Evolutionary conservation across 2,113 vertebrate genomes (phyloP), one percentile per base, ranked within the genome.

Genomic region (Turnix velox): DNA sequence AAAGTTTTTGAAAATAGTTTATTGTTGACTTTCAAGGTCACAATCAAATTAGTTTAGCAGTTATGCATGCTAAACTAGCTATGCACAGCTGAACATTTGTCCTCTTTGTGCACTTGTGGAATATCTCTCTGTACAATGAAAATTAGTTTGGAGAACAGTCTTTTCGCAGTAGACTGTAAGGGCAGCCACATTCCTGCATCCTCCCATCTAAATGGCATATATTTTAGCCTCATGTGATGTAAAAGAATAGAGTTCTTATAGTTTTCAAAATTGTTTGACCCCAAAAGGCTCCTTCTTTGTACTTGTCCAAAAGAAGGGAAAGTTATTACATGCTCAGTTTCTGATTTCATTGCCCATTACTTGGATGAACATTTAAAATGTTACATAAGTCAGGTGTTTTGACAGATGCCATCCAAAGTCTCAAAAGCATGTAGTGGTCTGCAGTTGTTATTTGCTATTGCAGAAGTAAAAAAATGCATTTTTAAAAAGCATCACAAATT

Each of bases 301-400:
- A 69, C 39, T 94, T 46, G 68, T 82, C 63, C 35, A 84, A 80
- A 73, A 92, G 54, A 93, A 88, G 7, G 87, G 49, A 92, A 96
- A 95, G 94, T 86, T 65, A 94, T 90, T 95, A 93, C 33, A 93
- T 24, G 18, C 6, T 94, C 51, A 78, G 33, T 94, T 90, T 93
- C 90, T 96, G 81, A 95, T 86, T 96, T 94, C 76, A 96, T 90
- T 95, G 88, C 67, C 20, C 89, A 51, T 85, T 91, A 92, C 39
- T 73, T 81, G 72, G 59, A 92, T 90, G 65, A 95, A 76, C 39
- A 92, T 62, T 96, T 96, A 87, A 83, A 95, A 96, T 87, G 86
- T 97, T 96, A 95, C 46, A 81, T 59, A 63, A 94, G 86, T 49
- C 51, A 93, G 58, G n/a, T 95, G 72, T 90, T 90, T 92, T 35